A percentile compares a stretch with the other conserved stretches of the same genome.
Conservation (phyloP, 2,797 vertebrate species). For the Catharus ustulatus region DNA sequence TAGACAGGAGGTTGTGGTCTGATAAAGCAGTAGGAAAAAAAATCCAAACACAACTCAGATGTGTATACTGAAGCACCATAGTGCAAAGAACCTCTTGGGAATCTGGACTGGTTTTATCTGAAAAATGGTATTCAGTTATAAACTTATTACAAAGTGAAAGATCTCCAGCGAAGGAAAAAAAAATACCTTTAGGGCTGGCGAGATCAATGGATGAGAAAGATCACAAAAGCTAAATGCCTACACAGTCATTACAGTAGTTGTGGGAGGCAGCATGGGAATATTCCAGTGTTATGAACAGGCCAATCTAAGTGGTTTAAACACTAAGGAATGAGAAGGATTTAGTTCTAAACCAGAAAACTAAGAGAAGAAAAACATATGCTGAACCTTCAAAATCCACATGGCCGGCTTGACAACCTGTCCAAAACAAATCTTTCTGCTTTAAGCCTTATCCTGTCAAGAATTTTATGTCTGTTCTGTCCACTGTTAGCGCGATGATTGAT, state of each 20-base stretch:
- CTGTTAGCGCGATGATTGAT: background rate
- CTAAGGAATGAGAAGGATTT: background rate
- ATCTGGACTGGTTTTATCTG: background rate
- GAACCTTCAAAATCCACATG: background rate
- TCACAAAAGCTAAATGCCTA: background rate
- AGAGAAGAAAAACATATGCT: background rate
- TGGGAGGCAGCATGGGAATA: background rate
- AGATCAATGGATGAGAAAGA: background rate
- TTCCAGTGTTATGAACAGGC: background rate
- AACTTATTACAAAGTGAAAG: background rate
- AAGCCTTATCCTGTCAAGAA: background rate
- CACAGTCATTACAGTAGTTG: background rate
- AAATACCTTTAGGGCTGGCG: background rate
- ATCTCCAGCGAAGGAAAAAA: background rate
- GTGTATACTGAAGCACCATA: background rate
- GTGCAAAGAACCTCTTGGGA: background rate
- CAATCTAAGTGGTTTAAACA: background rate
- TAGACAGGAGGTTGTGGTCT: background rate
- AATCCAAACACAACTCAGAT: background rate
- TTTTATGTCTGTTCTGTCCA: background rate
- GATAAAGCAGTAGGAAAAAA: background rate
- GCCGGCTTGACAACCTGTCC: background rate
- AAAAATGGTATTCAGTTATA: background rate
- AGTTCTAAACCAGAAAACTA: background rate
- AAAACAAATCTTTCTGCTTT: background rate